Evolutionary conservation across 2,797 vertebrate species (phyloP).

Genomic region (Notolepis coatsorum): DNA sequence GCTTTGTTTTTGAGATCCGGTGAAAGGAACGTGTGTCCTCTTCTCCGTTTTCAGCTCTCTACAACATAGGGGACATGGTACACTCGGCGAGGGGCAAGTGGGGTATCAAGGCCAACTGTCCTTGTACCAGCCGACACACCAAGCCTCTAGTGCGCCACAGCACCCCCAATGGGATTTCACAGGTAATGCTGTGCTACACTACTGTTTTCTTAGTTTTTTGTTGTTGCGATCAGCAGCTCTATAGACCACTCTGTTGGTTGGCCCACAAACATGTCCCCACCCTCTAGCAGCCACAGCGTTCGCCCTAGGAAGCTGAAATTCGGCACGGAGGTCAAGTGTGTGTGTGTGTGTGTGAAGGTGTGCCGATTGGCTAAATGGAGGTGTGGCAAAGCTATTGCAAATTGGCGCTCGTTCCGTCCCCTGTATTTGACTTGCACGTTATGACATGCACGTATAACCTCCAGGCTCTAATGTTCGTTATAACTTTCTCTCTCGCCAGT

Average conservation of each 20-base stretch:
- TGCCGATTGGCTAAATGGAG: too few species aligned
- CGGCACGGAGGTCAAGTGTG: too few species aligned
- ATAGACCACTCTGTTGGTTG: too few species aligned
- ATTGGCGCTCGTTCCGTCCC: too few species aligned
- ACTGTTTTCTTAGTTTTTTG: not conserved
- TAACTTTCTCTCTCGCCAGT: constrained; percentile 67
- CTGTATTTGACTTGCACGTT: constrained; percentile 1
- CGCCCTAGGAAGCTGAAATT: too few species aligned
- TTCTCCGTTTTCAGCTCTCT: constrained; percentile 85
- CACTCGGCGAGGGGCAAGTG: constrained; percentile 97
- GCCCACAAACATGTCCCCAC: too few species aligned
- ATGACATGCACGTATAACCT: too few species aligned
- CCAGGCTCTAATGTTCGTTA: not conserved
- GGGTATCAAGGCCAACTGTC: constrained; percentile 99
- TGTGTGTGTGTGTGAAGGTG: too few species aligned
- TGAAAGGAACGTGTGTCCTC: not conserved
- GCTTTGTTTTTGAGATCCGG: not conserved
- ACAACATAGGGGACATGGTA: constrained; percentile 99
- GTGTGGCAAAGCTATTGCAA: too few species aligned
- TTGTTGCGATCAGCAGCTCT: not conserved
- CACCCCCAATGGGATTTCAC: constrained; percentile 96
- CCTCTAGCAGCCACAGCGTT: too few species aligned
- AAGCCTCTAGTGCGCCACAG: constrained; percentile 91
- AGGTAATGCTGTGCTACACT: constrained; percentile 81
- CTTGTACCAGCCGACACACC: constrained; percentile 93